phyloP scores from a whole-genome alignment of 2,888 invertebrate genomes.

The Tetragonula carbonaria region DNA sequence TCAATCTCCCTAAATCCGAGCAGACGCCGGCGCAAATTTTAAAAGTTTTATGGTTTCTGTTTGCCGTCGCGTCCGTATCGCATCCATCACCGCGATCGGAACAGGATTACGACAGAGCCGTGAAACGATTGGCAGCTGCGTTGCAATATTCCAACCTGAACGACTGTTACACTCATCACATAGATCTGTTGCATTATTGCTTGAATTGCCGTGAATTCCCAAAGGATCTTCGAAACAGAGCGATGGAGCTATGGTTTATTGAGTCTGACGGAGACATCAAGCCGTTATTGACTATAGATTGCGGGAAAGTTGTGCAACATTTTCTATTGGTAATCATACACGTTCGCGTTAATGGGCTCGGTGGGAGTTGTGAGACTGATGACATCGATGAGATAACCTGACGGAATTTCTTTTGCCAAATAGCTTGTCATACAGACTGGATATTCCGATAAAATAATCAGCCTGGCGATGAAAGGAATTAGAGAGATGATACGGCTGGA shows the following conservation, averaged over 20 bases:
- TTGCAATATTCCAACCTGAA: conserved; percentile 56
- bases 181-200: conserved; percentile 65
- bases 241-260: conserved; percentile 71
- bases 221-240: conserved; percentile 43
- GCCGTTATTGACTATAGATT: conserved; percentile 56
- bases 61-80: conserved; percentile 64
- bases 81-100: conserved; percentile 41
- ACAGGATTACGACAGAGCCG: conserved; percentile 49
- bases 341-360: not conserved
- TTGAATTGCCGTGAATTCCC: conserved; percentile 61
- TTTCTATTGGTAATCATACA: conserved; percentile 56
- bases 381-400: not conserved
- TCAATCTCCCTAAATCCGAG: conserved; percentile 13
- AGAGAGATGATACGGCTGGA: conserved; percentile 48
- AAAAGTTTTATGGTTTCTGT: conserved; percentile 72
- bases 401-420: not conserved
- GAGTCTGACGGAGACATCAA: conserved; percentile 66
- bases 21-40: conserved; percentile 25
- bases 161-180: conserved; percentile 72
- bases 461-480: conserved; percentile 63
- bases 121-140: conserved; percentile 42
- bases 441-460: conserved; percentile 39
- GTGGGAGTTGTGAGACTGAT: not conserved
- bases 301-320: conserved; percentile 49
- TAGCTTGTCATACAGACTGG: conserved; percentile 50